Conservation (phyloP, 2,797 vertebrate genomes). For the Paramormyrops hopkinsi region DNA sequence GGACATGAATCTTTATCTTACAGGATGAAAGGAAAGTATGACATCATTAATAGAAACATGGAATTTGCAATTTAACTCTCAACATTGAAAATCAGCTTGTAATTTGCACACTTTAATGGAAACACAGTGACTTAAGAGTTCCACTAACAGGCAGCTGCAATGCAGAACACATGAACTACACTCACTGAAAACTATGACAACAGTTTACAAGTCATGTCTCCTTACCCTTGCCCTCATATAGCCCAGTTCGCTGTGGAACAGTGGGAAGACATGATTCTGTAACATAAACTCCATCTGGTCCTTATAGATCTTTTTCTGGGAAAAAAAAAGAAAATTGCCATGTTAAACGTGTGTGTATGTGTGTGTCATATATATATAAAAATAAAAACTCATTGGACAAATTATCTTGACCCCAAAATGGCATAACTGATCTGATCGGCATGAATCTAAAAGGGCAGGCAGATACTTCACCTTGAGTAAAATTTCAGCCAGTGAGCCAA, state of each 20-base stretch:
- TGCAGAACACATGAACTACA: neutral
- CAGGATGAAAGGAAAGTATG: neutral
- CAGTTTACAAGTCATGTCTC: neutral
- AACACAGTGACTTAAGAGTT: neutral
- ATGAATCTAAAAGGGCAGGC: neutral
- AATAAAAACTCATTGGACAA: neutral
- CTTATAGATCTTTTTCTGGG: constrained; percentile 98
- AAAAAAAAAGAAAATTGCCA: neutral
- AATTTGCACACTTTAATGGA: neutral
- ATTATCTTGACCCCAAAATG: neutral
- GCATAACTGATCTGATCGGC: neutral
- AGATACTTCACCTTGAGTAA: constrained; percentile 78
- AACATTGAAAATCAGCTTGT: neutral
- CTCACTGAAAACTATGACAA: constrained; percentile 2
- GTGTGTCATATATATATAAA: too few relatives aligned
- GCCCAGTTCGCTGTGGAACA: constrained; percentile 92
- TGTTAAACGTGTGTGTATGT: neutral
- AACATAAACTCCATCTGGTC: constrained; percentile 99
- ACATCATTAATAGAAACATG: neutral
- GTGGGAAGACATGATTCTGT: constrained; percentile 94
- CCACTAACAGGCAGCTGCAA: neutral
- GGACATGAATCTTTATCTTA: neutral
- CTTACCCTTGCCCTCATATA: constrained; percentile 98
- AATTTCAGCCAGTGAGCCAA: constrained; percentile 95
- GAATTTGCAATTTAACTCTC: neutral